These are phyloP conservation scores for Standfussiana lucernea DNA, from an alignment of 2,888 invertebrate species.

Conservation along the genomic window DNA sequence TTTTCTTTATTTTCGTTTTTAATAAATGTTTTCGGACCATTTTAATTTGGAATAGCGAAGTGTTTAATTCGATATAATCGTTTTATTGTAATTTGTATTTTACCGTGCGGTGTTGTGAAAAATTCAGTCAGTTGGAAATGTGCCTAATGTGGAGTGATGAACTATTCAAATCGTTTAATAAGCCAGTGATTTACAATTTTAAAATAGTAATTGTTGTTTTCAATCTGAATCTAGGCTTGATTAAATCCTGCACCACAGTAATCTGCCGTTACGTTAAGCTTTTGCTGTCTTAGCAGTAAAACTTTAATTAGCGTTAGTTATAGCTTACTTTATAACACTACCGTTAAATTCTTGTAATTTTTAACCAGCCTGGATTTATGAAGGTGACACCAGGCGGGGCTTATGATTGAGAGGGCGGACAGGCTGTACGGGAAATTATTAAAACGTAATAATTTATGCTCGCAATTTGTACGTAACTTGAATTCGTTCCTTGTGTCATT, in stretches of 20 bases:
- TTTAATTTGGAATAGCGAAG: slow-evolving; percentile 71
- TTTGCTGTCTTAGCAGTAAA: slow-evolving; percentile 41
- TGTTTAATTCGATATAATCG: slow-evolving; percentile 53
- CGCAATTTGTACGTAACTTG: slow-evolving; percentile 89
- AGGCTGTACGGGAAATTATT: slow-evolving; percentile 88
- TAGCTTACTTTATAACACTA: slow-evolving; percentile 65
- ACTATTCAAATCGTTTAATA: slow-evolving; percentile 13
- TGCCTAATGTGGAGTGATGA: slow-evolving; percentile 27
- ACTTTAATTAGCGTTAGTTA: slow-evolving; percentile 53
- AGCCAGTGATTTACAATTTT: slow-evolving; percentile 24
- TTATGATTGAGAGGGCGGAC: slow-evolving; percentile 82
- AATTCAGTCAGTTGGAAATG: slow-evolving; percentile 27
- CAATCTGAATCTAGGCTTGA: not conserved
- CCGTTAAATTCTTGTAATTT: slow-evolving; percentile 79
- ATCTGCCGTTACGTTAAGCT: slow-evolving; percentile 23
- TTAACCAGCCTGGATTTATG: slow-evolving; percentile 84
- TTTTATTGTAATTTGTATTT: slow-evolving; percentile 47
- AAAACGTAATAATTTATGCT: slow-evolving; percentile 88
- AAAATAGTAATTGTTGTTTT: not conserved
- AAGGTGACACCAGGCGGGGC: slow-evolving; percentile 84
- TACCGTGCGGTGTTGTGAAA: slow-evolving; percentile 36
- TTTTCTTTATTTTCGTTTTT: slow-evolving; percentile 87
- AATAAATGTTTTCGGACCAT: slow-evolving; percentile 78
- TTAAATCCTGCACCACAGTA: not conserved
- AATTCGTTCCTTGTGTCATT: slow-evolving; percentile 89